Base-by-base conservation (phyloP, 1,140 invertebrate species). In the Myzus persicae region DNA sequence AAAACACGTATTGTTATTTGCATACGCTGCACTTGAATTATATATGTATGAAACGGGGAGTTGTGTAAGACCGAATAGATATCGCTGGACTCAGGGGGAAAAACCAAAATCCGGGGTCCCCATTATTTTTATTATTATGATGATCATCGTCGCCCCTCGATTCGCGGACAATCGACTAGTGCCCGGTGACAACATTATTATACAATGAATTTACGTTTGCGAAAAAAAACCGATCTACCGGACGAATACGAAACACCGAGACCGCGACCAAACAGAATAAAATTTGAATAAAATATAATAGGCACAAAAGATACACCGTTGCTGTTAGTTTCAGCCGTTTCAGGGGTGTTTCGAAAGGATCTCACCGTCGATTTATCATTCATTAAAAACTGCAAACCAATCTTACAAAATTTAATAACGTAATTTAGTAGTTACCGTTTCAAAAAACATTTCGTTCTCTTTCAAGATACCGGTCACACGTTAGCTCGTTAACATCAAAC, bases 1-100 rank as follows among this genome's bases (percentile, higher is more conserved):
- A 46, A 88, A 88, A 88, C 18, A 88, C 18, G 26, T 88, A 46
- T 88, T 88, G 44, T 87, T 87, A n/a, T 88, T 46, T 46, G 59
- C 31, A 88, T 88, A 36, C 18, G 31, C 46, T 48, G 46, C 85
- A n/a, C 31, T 88, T n/a, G 31, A 44, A 87, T 87, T 87, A 44
- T n/a, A n/a, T 76, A n/a, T 36, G 59, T 76, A 76, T 76, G 18
- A 76, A 76, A 76, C 5, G 31, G n/a, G n/a, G 5, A 76, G n/a
- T 76, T 76, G 18, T 76, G 14, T 76, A n/a, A 31, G 14, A n/a
- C 59, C 59, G 59, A n/a, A 76, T 76, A 76, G 31, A 76, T 76
- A 76, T 76, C 59, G 59, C n/a, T 14, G n/a, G 9, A 76, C 59
- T 76, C 59, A n/a, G 31, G 20, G n/a, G 31, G 4, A 36, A 76